phyloP scores from a whole-genome alignment of 2,797 vertebrate genomes.

The Oreortyx pictus region DNA sequence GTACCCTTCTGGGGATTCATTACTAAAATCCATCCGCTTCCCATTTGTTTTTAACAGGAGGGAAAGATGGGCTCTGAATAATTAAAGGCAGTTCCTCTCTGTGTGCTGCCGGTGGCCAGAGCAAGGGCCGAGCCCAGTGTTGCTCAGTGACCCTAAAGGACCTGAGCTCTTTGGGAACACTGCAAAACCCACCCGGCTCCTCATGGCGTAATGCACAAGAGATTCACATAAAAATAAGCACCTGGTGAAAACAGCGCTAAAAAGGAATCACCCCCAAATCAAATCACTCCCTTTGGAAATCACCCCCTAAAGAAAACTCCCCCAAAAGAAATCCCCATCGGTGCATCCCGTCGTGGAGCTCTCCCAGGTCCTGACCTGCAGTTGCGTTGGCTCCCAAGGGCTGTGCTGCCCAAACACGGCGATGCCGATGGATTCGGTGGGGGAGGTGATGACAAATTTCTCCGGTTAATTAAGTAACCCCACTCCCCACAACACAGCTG shows the following conservation, averaged over 20 bases:
- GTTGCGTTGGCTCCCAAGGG: fast-evolving
- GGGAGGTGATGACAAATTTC: constrained; percentile 51
- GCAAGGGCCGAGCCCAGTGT: not conserved
- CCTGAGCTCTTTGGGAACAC: no score
- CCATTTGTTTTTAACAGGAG: constrained; percentile 64
- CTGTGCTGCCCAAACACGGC: not conserved
- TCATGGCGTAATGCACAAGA: not conserved
- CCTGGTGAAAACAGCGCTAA: not conserved
- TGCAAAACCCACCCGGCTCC: not conserved
- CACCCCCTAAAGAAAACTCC: no score
- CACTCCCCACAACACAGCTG: not conserved
- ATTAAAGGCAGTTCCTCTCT: constrained; percentile 41
- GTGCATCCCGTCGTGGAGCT: not conserved
- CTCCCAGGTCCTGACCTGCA: not conserved
- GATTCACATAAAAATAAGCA: not conserved
- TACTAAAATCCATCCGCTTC: constrained; percentile 57
- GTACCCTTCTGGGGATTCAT: constrained; percentile 49
- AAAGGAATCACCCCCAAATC: not conserved
- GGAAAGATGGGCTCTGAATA: constrained; percentile 66
- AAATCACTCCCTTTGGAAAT: not conserved
- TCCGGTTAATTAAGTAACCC: constrained; percentile 71
- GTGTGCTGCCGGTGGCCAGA: not conserved
- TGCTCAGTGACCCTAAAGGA: fast-evolving
- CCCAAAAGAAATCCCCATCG: not conserved
- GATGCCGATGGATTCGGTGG: not conserved